Base-by-base conservation (phyloP, 2,888 invertebrate genomes). In the Cactoblastis cactorum region DNA sequence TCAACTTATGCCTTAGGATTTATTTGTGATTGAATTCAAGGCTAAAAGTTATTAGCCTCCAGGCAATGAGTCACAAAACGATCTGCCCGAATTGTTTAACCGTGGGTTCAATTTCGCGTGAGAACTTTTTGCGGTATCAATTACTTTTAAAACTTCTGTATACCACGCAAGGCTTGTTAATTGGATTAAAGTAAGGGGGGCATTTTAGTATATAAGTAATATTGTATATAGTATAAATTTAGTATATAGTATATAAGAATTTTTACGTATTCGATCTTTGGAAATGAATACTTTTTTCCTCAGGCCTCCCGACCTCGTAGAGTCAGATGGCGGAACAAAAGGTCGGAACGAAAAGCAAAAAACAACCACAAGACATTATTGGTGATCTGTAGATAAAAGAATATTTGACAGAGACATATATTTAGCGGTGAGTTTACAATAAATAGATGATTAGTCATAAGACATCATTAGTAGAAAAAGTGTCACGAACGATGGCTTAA, bases 11-110 rank as follows among this genome's bases (percentile, higher is more conserved):
- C 61, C 56, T 57, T 58, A 67, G 33, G 63, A 69, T 69, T 64
- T 65, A 65, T 67, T 61, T 66, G 55, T 58, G 57, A 55, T 53
- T 51, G 57, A 54, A 58, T 55, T 55, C 65, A 69, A 71, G 70
- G 73, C 61, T 67, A 66, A 71, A 74, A 76, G 74, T 68, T 54
- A 69, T 54, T 60, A 49, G 53, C 53, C 55, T 57, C 48, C 57
- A n/a, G n/a, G n/a, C n/a, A 67, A 67, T 82, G 80, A 79, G 62
- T 79, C 79, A 80, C 61, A 60, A 58, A 68, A 57, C 63, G 68
- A 71, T 75, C 63, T 75, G 75, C 74, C 77, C 71, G 75, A 76
- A 76, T 78, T 82, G 73, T 71, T 41, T 66, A 67, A 67, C 67
- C 56, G 61, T 63, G 59, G 62, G 66, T 63, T 70, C 61, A 63